Conservation (phyloP, 2,797 vertebrate genomes). For the Picus viridis region DNA sequence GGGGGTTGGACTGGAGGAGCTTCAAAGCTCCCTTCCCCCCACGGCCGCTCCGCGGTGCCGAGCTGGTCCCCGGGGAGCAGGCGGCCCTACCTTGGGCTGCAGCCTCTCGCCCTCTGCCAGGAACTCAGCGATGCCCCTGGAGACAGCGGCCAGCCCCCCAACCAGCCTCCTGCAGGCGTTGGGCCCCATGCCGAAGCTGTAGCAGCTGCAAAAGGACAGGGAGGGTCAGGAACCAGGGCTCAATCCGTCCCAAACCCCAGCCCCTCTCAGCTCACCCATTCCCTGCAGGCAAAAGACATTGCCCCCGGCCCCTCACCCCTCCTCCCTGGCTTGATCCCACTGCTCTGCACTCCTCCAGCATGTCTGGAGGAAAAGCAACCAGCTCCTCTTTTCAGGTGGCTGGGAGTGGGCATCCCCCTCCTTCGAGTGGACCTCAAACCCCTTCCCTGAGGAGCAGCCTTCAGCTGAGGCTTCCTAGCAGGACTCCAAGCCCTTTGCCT, state of each 20-base stretch:
- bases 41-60: too few species aligned
- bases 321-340: not conserved
- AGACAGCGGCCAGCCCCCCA: slow-evolving; percentile 85
- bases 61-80: too few species aligned
- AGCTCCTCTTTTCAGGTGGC: not conserved
- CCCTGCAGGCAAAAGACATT: not conserved
- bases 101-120: slow-evolving; percentile 88
- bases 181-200: slow-evolving; percentile 90
- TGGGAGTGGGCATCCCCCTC: accelerated
- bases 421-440: not conserved
- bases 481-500: not conserved
- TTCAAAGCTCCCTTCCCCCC: not conserved
- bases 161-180: slow-evolving; percentile 89
- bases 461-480: not conserved
- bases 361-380: not conserved
- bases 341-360: accelerated
- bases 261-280: accelerated
- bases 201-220: slow-evolving; percentile 83
- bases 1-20: too few species aligned
- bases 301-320: too few species aligned
- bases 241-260: not conserved
- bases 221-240: not conserved
- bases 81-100: slow-evolving; percentile 88
- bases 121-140: slow-evolving; percentile 90
- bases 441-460: not conserved